phyloP scores from a whole-genome alignment of 1,140 invertebrate species.

The Triops longicaudatus region DNA sequence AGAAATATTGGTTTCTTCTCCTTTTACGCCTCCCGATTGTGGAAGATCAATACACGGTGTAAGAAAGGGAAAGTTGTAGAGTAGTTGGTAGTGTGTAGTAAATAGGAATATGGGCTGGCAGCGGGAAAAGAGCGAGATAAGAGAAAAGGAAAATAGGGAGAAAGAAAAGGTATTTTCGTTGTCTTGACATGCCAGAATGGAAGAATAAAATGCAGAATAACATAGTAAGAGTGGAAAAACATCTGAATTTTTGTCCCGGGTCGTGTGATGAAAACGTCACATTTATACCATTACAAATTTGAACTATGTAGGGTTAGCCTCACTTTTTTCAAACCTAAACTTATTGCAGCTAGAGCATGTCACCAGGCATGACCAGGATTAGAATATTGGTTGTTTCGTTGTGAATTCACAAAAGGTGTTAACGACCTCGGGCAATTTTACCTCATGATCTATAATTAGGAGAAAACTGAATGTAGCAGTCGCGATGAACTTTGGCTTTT shows the following conservation, averaged over 20 bases:
- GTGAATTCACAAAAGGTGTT: too few relatives aligned
- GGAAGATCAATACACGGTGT: not conserved
- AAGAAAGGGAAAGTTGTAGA: not conserved
- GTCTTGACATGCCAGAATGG: not conserved
- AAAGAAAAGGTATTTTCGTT: not conserved
- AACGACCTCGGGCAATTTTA: too few relatives aligned
- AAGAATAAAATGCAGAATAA: not conserved
- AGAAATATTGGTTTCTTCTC: not conserved
- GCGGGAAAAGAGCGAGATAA: not conserved
- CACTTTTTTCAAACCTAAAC: too few relatives aligned
- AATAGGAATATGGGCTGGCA: not conserved
- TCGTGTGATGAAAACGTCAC: too few relatives aligned
- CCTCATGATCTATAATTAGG: too few relatives aligned
- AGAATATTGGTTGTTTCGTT: too few relatives aligned
- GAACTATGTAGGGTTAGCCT: too few relatives aligned
- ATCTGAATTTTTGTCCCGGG: not conserved
- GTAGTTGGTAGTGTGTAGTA: not conserved
- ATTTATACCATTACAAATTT: too few relatives aligned
- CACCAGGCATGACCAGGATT: too few relatives aligned
- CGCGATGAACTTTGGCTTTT: too few relatives aligned
- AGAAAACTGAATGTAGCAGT: too few relatives aligned
- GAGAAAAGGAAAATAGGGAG: not conserved
- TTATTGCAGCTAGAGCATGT: too few relatives aligned
- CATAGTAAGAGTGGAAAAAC: not conserved
- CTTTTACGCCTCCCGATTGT: not conserved